A percentile compares a stretch with the other conserved stretches of the same genome.
Conservation (phyloP, 2,797 vertebrate genomes). For the Hybognathus amarus region DNA sequence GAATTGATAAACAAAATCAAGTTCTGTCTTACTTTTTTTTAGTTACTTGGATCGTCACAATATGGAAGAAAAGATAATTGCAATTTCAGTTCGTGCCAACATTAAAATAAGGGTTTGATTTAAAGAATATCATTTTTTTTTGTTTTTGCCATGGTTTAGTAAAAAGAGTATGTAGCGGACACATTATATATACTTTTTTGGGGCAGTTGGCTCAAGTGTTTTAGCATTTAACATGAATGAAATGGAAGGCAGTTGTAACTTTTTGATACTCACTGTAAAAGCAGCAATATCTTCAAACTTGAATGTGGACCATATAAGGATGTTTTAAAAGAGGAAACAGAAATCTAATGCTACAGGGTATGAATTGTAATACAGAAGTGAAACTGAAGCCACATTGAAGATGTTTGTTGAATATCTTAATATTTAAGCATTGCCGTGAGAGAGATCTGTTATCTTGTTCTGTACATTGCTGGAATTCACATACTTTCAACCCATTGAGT, state of each 20-base stretch:
- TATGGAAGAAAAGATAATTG: too few species aligned
- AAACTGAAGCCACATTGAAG: background rate
- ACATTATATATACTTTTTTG: background rate
- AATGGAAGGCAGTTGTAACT: constrained; percentile 22
- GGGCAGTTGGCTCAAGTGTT: background rate
- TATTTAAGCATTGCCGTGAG: background rate
- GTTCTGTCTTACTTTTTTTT: too few species aligned
- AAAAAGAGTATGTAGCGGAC: background rate
- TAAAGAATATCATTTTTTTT: background rate
- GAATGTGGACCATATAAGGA: constrained; percentile 25
- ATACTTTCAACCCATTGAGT: background rate
- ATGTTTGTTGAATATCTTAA: constrained; percentile 24
- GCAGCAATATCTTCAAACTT: background rate
- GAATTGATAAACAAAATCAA: too few species aligned
- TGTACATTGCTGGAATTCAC: background rate
- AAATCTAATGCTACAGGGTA: background rate
- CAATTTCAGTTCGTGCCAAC: too few species aligned
- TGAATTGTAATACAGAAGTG: constrained; percentile 15
- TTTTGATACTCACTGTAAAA: constrained; percentile 19
- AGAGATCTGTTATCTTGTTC: background rate
- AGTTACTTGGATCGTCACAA: too few species aligned
- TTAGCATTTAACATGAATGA: background rate
- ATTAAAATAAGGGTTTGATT: background rate
- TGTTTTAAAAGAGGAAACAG: constrained; percentile 1
- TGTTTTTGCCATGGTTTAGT: background rate